phyloP scores from a whole-genome alignment of 2,888 invertebrate genomes.

The Hipparchia sbordonii region DNA sequence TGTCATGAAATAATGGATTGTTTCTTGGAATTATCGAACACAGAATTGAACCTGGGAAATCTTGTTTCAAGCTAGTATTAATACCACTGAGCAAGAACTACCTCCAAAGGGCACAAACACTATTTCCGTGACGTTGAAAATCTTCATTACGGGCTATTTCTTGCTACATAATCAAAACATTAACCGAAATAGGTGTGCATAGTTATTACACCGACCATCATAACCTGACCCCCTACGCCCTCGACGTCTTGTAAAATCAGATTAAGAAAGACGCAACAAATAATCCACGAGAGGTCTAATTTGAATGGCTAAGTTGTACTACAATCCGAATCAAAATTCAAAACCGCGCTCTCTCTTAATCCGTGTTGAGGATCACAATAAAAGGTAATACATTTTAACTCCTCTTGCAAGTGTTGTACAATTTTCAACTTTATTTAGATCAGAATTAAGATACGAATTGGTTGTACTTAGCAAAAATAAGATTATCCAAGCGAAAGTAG shows the following conservation, averaged over 20 bases:
- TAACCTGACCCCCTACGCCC: conserved; percentile 52
- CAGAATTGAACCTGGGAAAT: background rate
- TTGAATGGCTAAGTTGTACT: conserved; percentile 67
- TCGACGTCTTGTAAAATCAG: conserved; percentile 44
- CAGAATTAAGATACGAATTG: conserved; percentile 55
- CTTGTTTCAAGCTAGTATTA: background rate
- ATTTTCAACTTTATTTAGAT: conserved; percentile 60
- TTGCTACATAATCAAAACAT: conserved; percentile 78
- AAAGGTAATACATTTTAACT: conserved; percentile 83
- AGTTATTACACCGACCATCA: conserved; percentile 61
- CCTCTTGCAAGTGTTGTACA: conserved; percentile 50
- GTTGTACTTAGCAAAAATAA: conserved; percentile 67
- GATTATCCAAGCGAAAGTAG: conserved; percentile 82
- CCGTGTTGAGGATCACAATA: conserved; percentile 83
- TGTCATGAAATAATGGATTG: too few species aligned
- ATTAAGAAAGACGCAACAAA: conserved; percentile 59
- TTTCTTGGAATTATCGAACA: background rate
- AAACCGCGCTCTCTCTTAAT: conserved; percentile 83
- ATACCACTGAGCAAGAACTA: background rate
- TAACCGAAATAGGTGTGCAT: conserved; percentile 78
- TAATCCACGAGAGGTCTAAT: conserved; percentile 69
- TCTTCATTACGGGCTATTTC: conserved; percentile 75
- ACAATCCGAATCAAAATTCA: conserved; percentile 83
- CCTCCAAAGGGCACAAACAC: background rate
- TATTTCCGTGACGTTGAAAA: conserved; percentile 52